Evolutionary conservation across 2,113 vertebrate genomes (phyloP).

Genomic region (Notiomystis cincta): DNA sequence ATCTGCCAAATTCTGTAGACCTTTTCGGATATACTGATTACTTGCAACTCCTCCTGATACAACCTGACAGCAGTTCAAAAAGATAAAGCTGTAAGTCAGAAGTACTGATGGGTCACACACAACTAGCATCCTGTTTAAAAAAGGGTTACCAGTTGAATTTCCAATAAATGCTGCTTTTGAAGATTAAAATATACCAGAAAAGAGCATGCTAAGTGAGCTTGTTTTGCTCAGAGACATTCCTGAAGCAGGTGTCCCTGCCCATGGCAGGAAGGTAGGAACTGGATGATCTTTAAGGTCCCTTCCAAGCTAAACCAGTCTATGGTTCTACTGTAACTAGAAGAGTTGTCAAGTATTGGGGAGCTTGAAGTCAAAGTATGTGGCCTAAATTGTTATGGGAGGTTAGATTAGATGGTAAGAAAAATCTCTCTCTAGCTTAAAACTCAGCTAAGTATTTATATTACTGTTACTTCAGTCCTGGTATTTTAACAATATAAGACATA

Average conservation of each 20-base stretch:
- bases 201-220: not conserved
- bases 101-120: not conserved
- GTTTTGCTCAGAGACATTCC: not conserved
- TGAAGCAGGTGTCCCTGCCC: not conserved
- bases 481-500: not conserved
- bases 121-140: not conserved
- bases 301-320: not conserved
- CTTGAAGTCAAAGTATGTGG: not conserved
- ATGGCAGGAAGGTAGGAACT: not conserved
- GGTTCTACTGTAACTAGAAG: not conserved
- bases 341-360: not conserved
- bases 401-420: not conserved
- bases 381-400: not conserved
- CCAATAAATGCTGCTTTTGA: not conserved
- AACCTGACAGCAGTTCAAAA: slow-evolving; percentile 72
- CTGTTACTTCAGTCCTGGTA: not conserved
- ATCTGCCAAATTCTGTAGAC: slow-evolving; percentile 76
- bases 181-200: not conserved
- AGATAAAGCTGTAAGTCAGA: not conserved
- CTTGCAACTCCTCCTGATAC: slow-evolving; percentile 95
- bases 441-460: not conserved
- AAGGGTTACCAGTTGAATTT: not conserved
- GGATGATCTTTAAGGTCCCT: not conserved
- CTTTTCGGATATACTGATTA: slow-evolving; percentile 85
- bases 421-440: not conserved